Evolutionary conservation across 1,140 invertebrate species (phyloP), one percentile per base, ranked within the genome.

Genomic region (Cylas formicarius): DNA sequence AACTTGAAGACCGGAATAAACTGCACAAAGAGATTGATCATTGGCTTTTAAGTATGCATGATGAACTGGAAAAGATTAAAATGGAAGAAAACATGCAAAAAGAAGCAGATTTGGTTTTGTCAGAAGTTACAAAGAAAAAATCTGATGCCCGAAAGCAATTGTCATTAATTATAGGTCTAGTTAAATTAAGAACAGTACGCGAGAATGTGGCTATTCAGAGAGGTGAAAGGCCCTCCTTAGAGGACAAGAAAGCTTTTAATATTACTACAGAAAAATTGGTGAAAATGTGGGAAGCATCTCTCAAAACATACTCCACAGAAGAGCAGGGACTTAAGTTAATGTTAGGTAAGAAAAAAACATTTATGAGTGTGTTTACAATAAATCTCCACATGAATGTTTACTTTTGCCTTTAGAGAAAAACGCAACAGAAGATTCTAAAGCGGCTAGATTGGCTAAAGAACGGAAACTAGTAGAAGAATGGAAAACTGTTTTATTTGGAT

Each of bases 121-220:
- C 73, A 27, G 81, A 84, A 54, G 80, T 86, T 0, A 64, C 73
- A 17, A 71, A 71, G 31, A 84, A 84, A 58, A 77, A 81, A 56
- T 71, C 62, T 22, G 82, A 86, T 58, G 77, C 76, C 1, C 76
- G 73, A 38, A 79, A 78, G 53, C 76, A 73, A 52, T 57, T 82
- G 2, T 63, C 68, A 0, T 61, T 84, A 16, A 57, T 86, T 11
- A 71, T 76, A 20, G 71, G 76, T 8, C 56, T 88, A 11, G 48
- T 72, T 18, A 80, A 78, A 57, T 63, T 86, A 7, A 65, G 82
- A 31, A 68, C 65, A 38, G 69, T 78, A 4, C 71, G 81, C 49
- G 66, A 73, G 28, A 73, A 75, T 19, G 74, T 76, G 27, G 73
- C 72, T 19, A 66, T 67, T 32, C 73, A 78, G 3, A 69, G 76